Conservation (phyloP, 2,113 vertebrate species). For the Podilymbus podiceps region DNA sequence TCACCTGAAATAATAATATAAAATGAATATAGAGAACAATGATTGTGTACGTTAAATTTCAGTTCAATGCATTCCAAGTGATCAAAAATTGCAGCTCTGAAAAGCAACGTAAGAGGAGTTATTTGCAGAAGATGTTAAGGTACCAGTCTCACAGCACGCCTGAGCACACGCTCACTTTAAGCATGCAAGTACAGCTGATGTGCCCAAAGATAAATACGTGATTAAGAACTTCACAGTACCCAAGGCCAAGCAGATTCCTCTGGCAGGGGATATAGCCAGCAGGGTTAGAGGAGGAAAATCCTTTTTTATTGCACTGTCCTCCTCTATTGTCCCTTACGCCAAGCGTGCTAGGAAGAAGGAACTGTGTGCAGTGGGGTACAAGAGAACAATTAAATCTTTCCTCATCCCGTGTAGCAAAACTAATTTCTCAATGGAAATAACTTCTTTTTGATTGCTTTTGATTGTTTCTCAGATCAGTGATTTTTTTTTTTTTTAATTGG, state of each 20-base stretch:
- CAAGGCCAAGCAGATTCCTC: slow-evolving; percentile 4
- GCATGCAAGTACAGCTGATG: slow-evolving; percentile 5
- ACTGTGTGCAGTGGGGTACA: not conserved
- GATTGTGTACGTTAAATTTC: not conserved
- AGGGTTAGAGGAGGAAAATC: not conserved
- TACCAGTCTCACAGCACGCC: not conserved
- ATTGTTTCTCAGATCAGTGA: not conserved
- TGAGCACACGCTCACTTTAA: not conserved
- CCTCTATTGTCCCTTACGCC: not conserved
- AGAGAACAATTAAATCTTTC: not conserved
- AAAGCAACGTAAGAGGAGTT: not conserved
- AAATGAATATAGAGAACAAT: not conserved
- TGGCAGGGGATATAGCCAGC: not conserved
- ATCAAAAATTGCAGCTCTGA: slow-evolving; percentile 6
- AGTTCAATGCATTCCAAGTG: not conserved
- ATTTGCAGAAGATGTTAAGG: slow-evolving; percentile 1
- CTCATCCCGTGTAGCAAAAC: not conserved
- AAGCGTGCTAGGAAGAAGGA: not conserved
- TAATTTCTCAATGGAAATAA: not conserved
- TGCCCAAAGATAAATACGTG: slow-evolving; percentile 16
- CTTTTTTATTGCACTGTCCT: not conserved
- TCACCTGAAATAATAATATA: not conserved
- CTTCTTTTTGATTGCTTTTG: not conserved
- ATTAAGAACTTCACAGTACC: not conserved
- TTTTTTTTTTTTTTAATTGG: not conserved